A percentile compares a stretch with the other conserved stretches of the same genome.
Conservation (phyloP, 2,888 invertebrate species). For the Drosophila peninsularis region DNA sequence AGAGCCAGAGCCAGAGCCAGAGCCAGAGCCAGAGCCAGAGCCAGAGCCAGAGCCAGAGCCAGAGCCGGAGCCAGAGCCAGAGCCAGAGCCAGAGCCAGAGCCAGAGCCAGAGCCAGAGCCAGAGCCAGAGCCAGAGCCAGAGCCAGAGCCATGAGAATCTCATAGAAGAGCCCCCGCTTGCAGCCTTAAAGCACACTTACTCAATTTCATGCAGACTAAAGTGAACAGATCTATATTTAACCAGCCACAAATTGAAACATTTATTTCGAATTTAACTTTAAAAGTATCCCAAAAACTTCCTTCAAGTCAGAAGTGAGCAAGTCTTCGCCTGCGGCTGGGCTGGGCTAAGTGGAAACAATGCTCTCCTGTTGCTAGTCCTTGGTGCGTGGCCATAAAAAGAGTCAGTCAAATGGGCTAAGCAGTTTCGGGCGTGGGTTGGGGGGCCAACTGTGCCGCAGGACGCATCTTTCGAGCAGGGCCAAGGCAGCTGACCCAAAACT, state of each 20-base stretch:
- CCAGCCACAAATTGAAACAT: neutral
- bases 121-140: no score
- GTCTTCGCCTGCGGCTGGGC: conserved; percentile 1
- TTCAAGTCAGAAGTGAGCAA: neutral
- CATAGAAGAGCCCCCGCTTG: no score
- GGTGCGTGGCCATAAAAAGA: conserved; percentile 27
- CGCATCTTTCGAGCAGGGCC: neutral
- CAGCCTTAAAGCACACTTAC: no score
- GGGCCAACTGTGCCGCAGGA: conserved; percentile 21
- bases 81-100: no score
- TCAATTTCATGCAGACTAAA: neutral
- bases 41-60: no score
- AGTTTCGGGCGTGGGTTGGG: neutral
- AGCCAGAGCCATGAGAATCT: no score
- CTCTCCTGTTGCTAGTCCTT: neutral
- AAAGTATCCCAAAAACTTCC: neutral
- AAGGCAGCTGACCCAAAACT: conserved; percentile 7
- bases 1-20: no score
- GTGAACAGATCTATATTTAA: neutral
- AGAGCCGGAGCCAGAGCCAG: no score
- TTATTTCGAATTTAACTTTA: neutral
- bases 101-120: no score
- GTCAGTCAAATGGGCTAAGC: conserved; percentile 42
- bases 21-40: no score
- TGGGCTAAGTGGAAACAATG: conserved; percentile 8